Evolutionary conservation across 1,140 invertebrate genomes (phyloP).

Genomic region (Centruroides sculpturatus): DNA sequence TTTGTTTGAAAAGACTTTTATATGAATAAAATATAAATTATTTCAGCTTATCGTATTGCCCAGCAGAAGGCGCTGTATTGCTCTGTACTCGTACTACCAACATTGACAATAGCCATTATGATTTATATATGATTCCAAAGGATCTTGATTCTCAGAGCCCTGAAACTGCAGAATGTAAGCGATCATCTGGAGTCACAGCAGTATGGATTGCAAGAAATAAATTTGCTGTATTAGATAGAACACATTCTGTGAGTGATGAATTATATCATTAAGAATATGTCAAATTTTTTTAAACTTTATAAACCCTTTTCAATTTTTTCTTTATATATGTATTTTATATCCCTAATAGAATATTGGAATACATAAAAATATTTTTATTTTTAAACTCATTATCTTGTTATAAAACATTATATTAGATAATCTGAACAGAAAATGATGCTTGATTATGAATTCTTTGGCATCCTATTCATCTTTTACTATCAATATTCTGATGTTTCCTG

Average conservation of each 20-base stretch:
- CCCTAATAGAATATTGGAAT: too few relatives aligned
- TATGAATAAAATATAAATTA: neutral
- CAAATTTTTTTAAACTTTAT: neutral
- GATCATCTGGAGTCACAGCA: slow-evolving; percentile 79
- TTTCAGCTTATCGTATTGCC: slow-evolving; percentile 90
- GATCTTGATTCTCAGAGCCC: slow-evolving; percentile 42
- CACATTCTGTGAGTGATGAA: slow-evolving; percentile 50
- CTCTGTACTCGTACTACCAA: slow-evolving; percentile 55
- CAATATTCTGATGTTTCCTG: too few relatives aligned
- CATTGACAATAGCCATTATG: slow-evolving; percentile 84
- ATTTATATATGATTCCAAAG: slow-evolving; percentile 78
- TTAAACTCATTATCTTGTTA: too few relatives aligned
- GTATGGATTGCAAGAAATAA: slow-evolving; percentile 97
- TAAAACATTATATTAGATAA: too few relatives aligned
- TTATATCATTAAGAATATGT: slow-evolving; percentile 12
- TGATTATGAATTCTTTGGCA: too few relatives aligned
- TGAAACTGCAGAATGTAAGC: slow-evolving; percentile 53
- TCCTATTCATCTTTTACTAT: too few relatives aligned
- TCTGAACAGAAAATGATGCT: too few relatives aligned
- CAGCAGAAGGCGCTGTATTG: slow-evolving; percentile 79
- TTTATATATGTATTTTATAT: too few relatives aligned
- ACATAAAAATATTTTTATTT: too few relatives aligned
- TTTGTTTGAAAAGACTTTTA: neutral
- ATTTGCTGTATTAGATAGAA: slow-evolving; percentile 91
- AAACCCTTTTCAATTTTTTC: too few relatives aligned